These are phyloP conservation scores for Podotricha telesiphe DNA, from an alignment of 2,888 invertebrate species.

Conservation along the genomic window DNA sequence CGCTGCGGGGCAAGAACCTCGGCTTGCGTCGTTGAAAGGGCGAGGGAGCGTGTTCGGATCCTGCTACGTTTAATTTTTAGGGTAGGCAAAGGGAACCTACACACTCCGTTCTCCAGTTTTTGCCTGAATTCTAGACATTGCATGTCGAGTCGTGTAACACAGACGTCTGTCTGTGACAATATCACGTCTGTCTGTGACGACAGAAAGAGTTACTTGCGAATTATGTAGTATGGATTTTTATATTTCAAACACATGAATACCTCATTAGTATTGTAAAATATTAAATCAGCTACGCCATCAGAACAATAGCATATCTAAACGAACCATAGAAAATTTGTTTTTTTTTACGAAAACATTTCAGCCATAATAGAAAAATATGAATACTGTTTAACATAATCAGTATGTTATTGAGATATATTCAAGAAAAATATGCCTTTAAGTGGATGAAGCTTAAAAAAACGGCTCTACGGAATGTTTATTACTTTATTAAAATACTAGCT, in stretches of 20 bases:
- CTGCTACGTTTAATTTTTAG: too few species aligned
- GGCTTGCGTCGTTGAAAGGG: too few species aligned
- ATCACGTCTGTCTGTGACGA: too few species aligned
- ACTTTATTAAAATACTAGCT: background rate
- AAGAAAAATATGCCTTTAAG: background rate
- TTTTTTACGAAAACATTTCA: background rate
- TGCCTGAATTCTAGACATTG: too few species aligned
- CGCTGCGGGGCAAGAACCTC: too few species aligned
- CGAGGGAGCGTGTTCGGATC: too few species aligned
- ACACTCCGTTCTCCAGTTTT: too few species aligned
- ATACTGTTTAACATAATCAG: background rate
- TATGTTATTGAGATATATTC: conserved; percentile 1
- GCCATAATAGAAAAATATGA: background rate
- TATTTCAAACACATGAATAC: background rate
- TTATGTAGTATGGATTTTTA: too few species aligned
- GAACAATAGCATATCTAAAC: conserved; percentile 1
- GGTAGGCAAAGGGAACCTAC: too few species aligned
- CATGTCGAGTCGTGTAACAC: too few species aligned
- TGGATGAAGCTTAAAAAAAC: background rate
- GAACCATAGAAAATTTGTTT: conserved; percentile 4
- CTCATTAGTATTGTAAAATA: background rate
- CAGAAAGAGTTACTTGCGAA: too few species aligned
- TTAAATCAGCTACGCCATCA: background rate
- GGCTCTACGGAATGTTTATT: background rate
- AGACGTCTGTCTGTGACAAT: too few species aligned